Percentiles rank a stretch among this genome's conserved stretches.
These are phyloP conservation scores for Synanceia verrucosa DNA, from an alignment of 2,797 vertebrate species.

Conservation along the genomic window DNA sequence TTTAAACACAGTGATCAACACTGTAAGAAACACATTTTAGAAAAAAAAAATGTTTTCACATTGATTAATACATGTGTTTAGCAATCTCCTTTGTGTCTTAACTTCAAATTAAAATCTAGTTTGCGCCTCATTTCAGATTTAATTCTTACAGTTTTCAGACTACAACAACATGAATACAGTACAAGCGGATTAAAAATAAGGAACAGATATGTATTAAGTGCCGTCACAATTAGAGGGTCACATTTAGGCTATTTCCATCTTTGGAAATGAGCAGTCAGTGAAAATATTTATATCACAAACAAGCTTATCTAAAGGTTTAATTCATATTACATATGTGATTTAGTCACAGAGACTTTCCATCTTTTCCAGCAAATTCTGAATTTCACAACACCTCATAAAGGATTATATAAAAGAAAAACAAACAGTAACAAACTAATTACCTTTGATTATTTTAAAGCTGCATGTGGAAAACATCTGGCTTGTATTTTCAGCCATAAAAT, in stretches of 20 bases:
- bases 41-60: not conserved
- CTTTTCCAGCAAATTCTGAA: not conserved
- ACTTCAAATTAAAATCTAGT: not conserved
- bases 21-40: not conserved
- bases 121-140: conserved; percentile 4
- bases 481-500: not conserved
- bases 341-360: not conserved
- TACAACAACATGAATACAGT: not conserved
- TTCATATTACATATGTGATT: not conserved
- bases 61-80: not conserved
- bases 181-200: conserved; percentile 6
- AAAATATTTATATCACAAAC: conserved; percentile 1
- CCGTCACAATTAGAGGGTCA: conserved; percentile 8
- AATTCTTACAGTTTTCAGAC: conserved; percentile 28
- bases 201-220: conserved; percentile 23
- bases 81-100: not conserved
- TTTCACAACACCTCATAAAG: conserved; percentile 9
- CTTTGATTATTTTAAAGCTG: conserved; percentile 35
- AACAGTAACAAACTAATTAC: not conserved
- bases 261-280: conserved; percentile 34
- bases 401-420: not conserved
- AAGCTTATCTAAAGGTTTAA: not conserved
- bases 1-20: not conserved
- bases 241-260: conserved; percentile 27
- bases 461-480: not conserved